These are phyloP conservation scores for Galaxias olidus DNA, from an alignment of 2,797 vertebrate genomes.

Conservation along the genomic window DNA sequence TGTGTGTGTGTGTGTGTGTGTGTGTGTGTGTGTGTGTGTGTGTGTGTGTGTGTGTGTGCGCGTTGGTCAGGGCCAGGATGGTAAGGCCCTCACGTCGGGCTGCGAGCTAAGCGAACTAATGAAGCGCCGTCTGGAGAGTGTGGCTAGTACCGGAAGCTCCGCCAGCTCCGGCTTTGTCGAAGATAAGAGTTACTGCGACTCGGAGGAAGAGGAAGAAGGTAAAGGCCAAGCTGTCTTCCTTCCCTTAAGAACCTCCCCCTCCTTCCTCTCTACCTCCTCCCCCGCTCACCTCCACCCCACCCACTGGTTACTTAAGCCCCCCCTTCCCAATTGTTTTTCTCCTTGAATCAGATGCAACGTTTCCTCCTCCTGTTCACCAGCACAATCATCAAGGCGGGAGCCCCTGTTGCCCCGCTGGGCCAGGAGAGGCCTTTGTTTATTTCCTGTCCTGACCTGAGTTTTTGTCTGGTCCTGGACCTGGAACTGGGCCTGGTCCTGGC, in stretches of 20 bases:
- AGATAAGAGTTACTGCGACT: constrained; percentile 96
- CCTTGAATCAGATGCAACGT: constrained; percentile 61
- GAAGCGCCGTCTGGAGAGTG: constrained; percentile 91
- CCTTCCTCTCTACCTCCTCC: background rate
- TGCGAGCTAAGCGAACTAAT: constrained; percentile 87
- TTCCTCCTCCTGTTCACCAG: constrained; percentile 75
- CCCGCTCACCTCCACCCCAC: constrained; percentile 38
- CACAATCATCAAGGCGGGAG: constrained; percentile 67
- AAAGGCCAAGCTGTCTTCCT: constrained; percentile 68
- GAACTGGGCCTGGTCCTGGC: constrained; percentile 23
- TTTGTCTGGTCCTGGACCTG: constrained; percentile 42
- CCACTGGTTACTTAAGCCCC: constrained; percentile 22
- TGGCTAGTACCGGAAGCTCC: constrained; percentile 93
- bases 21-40: constrained; percentile 2
- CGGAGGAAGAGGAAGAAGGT: constrained; percentile 96
- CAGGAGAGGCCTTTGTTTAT: constrained; percentile 62
- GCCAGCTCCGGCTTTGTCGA: constrained; percentile 94
- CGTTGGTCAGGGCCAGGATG: constrained; percentile 79
- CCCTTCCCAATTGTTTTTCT: constrained; percentile 65
- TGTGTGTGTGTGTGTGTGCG: constrained; percentile 13
- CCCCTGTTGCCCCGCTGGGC: constrained; percentile 69
- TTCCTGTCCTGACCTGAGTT: constrained; percentile 61
- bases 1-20: constrained; percentile 3
- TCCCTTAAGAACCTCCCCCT: constrained; percentile 35
- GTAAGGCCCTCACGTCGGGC: constrained; percentile 77